A percentile compares a stretch with the other conserved stretches of the same genome.
Conservation (phyloP, 2,888 invertebrate genomes). For the Enchytraeus crypticus region DNA sequence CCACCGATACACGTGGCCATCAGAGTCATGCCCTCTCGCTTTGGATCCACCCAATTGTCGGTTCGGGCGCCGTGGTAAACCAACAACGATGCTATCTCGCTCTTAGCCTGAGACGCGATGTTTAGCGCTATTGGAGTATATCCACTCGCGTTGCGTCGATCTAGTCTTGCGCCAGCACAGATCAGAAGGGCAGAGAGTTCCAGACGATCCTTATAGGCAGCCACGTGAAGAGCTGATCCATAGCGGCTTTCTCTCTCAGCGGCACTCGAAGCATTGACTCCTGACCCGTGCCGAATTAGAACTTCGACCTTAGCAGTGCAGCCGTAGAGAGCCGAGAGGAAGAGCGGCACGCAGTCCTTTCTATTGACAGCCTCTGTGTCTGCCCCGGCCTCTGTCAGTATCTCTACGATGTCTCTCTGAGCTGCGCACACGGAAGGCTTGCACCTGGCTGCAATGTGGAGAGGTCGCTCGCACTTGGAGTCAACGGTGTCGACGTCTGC, state of each 20-base stretch:
- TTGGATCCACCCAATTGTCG: slow-evolving; percentile 3
- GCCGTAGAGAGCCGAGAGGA: slow-evolving; percentile 26
- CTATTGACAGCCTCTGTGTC: slow-evolving; percentile 18
- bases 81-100: slow-evolving; percentile 20
- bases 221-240: slow-evolving; percentile 26
- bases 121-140: slow-evolving; percentile 27
- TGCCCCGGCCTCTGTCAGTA: slow-evolving; percentile 21
- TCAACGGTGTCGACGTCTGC: slow-evolving; percentile 22
- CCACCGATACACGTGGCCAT: slow-evolving; percentile 20
- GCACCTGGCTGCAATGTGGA: slow-evolving; percentile 25
- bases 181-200: slow-evolving; percentile 20
- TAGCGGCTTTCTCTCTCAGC: slow-evolving; percentile 18
- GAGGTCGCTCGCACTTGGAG: slow-evolving; percentile 18
- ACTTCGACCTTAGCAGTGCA: slow-evolving; percentile 23
- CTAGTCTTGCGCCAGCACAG: slow-evolving; percentile 17
- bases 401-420: slow-evolving; percentile 21
- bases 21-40: slow-evolving; percentile 19
- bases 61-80: slow-evolving; percentile 26
- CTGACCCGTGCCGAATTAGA: slow-evolving; percentile 21
- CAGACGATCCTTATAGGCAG: slow-evolving; percentile 22
- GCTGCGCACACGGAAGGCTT: slow-evolving; percentile 10
- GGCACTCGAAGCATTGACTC: slow-evolving; percentile 14
- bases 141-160: slow-evolving; percentile 15
- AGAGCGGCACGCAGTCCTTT: slow-evolving; percentile 20
- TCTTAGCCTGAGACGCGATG: slow-evolving; percentile 17